Base-by-base conservation (phyloP, 35 echinoderm and acorn worm species). In the Ophioderma brevispina region DNA sequence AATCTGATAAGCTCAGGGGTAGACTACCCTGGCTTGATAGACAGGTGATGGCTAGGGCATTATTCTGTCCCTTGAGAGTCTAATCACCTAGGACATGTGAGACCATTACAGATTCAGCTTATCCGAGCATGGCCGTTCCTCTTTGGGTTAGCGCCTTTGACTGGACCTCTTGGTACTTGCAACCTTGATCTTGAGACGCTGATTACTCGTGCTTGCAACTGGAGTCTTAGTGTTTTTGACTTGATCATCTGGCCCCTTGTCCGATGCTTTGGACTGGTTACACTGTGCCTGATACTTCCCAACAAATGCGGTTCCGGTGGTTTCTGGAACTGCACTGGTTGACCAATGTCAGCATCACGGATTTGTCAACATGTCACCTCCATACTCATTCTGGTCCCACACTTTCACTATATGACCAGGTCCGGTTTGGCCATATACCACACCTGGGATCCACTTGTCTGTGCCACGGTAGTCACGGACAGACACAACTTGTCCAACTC, bases 371-470 rank as follows among this genome's bases (percentile, higher is more conserved):
- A 86, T 49, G 81, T 11, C 39, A 21, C 10, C 32, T 18, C 81
- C 81, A 84, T 8, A 49, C 31, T 1, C 2, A 13, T 21, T 28
- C 13, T n/a, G 81, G 81, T 5, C 81, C 46, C 10, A 55, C 38
- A 50, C 23, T 42, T 11, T 31, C 46, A 11, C 31, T 11, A 33
- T 41, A 49, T 2, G 38, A 84, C 46, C 1, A 31, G 78, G 78
- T 40, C 78, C 78, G 6, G 78, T 80, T 80, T 80, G 10, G 13
- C 21, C 38, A 17, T 40, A 18, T 5, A 87, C 40, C 6, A 87
- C 42, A 0, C 64, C 85, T 31, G 23, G 33, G 36, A 87, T 78
- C 85, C 85, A 87, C 32, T 87, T 87, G 15, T 87, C 64, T 25
- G 5, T 36, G n/a, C 28, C 59, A 3, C 59, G 15, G 23, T 70